These are phyloP conservation scores for Porites lutea DNA, from an alignment of 64 coral and sea anemone species.

Conservation along the genomic window DNA sequence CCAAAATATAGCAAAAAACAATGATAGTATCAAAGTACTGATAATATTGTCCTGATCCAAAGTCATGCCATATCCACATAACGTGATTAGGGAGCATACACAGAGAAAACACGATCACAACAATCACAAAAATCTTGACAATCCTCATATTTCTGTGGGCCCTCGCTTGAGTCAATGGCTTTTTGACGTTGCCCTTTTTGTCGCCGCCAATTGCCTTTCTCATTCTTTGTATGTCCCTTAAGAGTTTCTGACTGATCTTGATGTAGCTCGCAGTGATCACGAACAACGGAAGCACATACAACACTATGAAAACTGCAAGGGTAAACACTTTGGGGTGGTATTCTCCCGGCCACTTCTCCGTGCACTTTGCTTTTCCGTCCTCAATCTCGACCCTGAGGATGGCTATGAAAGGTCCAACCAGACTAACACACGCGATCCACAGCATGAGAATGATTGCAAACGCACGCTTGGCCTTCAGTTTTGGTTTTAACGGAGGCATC, in stretches of 20 bases:
- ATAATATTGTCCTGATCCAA: slow-evolving; percentile 48
- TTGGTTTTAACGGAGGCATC: slow-evolving; percentile 83
- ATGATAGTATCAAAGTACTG: slow-evolving; percentile 61
- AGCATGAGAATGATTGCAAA: slow-evolving; percentile 51
- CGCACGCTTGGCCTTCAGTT: slow-evolving; percentile 66
- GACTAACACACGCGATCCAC: slow-evolving; percentile 56
- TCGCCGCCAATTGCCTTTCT: slow-evolving; percentile 68
- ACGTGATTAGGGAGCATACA: slow-evolving; percentile 90
- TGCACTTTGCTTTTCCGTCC: not conserved
- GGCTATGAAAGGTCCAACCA: slow-evolving; percentile 76
- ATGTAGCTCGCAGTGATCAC: slow-evolving; percentile 85
- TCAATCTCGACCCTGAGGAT: slow-evolving; percentile 41
- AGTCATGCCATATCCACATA: slow-evolving; percentile 94
- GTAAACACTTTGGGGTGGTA: slow-evolving; percentile 71
- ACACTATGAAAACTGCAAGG: slow-evolving; percentile 74
- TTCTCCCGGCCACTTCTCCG: slow-evolving; percentile 40
- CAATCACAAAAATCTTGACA: slow-evolving; percentile 84
- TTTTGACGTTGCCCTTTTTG: slow-evolving; percentile 52
- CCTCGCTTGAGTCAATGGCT: slow-evolving; percentile 62
- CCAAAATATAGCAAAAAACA: slow-evolving; percentile 82
- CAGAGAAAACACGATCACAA: slow-evolving; percentile 77
- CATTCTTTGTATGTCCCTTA: slow-evolving; percentile 86
- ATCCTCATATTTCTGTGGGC: slow-evolving; percentile 91
- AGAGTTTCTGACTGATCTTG: slow-evolving; percentile 93
- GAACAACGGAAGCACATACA: slow-evolving; percentile 78